A percentile compares a stretch with the other conserved stretches of the same genome.
Evolutionary conservation across 2,113 vertebrate species (phyloP).

Genomic region (Podilymbus podiceps): DNA sequence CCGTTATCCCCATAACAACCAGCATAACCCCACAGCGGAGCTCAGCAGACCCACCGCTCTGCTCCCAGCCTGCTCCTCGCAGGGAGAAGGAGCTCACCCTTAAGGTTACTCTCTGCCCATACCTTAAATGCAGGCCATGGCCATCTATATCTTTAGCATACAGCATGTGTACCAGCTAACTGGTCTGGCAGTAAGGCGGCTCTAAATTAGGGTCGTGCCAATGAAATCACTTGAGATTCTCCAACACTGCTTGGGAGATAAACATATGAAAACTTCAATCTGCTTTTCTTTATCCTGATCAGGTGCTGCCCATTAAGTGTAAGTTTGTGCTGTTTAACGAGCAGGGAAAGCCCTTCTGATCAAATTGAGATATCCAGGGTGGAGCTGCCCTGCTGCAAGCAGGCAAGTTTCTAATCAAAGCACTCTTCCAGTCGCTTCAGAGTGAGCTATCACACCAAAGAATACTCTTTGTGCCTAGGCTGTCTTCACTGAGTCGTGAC

Average conservation of each 20-base stretch:
- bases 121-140: background rate
- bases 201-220: background rate
- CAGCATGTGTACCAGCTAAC: background rate
- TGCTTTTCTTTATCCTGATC: background rate
- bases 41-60: too few species aligned
- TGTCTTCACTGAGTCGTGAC: background rate
- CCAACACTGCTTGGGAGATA: background rate
- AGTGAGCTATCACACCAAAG: background rate
- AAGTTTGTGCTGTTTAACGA: background rate
- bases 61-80: fast-evolving
- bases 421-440: background rate
- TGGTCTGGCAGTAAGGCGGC: background rate
- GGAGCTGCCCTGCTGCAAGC: background rate
- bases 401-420: background rate
- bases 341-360: background rate
- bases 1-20: background rate
- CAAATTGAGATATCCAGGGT: background rate
- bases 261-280: background rate
- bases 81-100: background rate
- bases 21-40: fast-evolving
- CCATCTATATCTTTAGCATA: background rate
- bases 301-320: background rate
- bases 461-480: background rate
- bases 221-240: background rate
- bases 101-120: background rate